These are phyloP conservation scores for Lethenteron reissneri DNA, from an alignment of 2,113 vertebrate species.

Conservation along the genomic window DNA sequence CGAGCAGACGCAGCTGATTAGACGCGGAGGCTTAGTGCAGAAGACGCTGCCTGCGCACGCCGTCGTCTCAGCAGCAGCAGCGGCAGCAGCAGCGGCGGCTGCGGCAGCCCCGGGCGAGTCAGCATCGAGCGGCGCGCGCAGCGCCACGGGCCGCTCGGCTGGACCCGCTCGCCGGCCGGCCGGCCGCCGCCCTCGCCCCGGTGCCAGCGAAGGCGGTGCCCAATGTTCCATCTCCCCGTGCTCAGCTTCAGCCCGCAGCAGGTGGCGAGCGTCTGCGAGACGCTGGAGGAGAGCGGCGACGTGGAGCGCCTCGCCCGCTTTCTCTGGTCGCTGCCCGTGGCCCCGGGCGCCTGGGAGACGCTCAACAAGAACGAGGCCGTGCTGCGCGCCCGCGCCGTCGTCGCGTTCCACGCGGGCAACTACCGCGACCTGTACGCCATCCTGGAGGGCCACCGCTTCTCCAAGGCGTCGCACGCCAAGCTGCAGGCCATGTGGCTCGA, in stretches of 20 bases:
- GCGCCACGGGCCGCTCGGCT: too few relatives aligned
- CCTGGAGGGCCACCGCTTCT: slow-evolving; percentile 96
- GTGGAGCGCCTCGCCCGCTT: slow-evolving; percentile 92
- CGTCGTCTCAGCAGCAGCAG: too few relatives aligned
- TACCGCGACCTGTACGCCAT: slow-evolving; percentile 96
- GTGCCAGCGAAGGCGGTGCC: too few relatives aligned
- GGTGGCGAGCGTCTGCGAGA: slow-evolving; percentile 98
- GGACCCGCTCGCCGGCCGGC: too few relatives aligned
- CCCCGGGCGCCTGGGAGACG: slow-evolving; percentile 87
- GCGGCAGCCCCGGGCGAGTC: too few relatives aligned
- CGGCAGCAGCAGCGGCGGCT: too few relatives aligned
- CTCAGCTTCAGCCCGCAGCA: slow-evolving; percentile 99
- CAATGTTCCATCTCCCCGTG: slow-evolving; percentile 97
- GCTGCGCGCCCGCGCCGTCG: slow-evolving; percentile 70
- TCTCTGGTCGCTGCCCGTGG: slow-evolving; percentile 94
- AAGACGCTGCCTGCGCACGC: too few relatives aligned
- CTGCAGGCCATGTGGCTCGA: slow-evolving; percentile 95
- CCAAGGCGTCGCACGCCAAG: slow-evolving; percentile 93
- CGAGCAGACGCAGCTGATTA: too few relatives aligned
- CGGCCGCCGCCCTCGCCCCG: too few relatives aligned
- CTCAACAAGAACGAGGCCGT: slow-evolving; percentile 96
- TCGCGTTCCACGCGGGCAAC: slow-evolving; percentile 90
- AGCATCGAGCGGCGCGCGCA: too few relatives aligned
- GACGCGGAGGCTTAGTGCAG: too few relatives aligned
- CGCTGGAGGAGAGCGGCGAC: slow-evolving; percentile 94